These are phyloP conservation scores for Perccottus glenii DNA, from an alignment of 2,113 vertebrate genomes.

Conservation along the genomic window DNA sequence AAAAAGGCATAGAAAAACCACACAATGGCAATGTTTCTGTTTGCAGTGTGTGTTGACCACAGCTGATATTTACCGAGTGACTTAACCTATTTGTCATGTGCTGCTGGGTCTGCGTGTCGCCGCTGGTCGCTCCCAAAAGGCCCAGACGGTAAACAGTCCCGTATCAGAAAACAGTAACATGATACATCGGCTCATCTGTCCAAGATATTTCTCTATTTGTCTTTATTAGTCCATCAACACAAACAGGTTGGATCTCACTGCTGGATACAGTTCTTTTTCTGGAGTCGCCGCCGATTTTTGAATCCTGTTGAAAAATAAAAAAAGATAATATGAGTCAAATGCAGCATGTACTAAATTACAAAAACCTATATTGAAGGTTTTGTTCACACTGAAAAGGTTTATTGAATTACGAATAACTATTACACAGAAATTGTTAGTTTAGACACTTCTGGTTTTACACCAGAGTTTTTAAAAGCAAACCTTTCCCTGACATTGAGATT, in stretches of 20 bases:
- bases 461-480: no score
- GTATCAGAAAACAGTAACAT: not conserved
- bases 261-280: constrained; percentile 81
- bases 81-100: not conserved
- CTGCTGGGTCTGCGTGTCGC: no score
- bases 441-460: no score
- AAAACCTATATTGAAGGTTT: no score
- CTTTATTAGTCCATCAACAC: not conserved
- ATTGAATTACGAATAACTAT: no score
- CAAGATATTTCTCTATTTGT: no score
- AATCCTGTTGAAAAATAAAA: constrained; percentile 46
- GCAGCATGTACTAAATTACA: not conserved
- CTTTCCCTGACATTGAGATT: no score
- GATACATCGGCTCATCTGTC: constrained; percentile 8
- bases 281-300: constrained; percentile 55
- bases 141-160: constrained; percentile 6
- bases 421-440: no score
- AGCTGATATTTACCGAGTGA: not conserved
- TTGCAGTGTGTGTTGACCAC: not conserved
- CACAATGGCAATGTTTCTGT: not conserved
- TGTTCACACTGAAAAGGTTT: no score
- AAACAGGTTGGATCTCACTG: constrained; percentile 59
- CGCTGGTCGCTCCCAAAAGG: not conserved
- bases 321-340: no score
- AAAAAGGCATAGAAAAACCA: not conserved